Percentiles rank a stretch among this genome's conserved stretches.
Conservation (phyloP, 2,113 vertebrate species). For the Sander vitreus region DNA sequence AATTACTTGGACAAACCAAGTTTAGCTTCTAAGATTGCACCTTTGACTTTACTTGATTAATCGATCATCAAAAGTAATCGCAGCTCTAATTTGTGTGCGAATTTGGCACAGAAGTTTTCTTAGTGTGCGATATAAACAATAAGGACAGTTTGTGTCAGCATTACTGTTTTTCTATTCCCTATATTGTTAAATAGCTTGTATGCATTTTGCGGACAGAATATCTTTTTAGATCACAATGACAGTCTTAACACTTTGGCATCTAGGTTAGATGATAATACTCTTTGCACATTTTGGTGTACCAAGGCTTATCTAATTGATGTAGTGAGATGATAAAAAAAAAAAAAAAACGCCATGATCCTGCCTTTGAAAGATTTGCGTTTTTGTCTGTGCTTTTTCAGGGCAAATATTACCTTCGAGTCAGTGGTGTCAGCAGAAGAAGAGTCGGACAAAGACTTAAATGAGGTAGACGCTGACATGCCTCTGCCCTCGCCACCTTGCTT, state of each 20-base stretch:
- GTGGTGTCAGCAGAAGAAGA: constrained; percentile 77
- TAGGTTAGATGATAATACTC: not conserved
- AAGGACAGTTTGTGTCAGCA: too few species aligned
- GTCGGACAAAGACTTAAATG: constrained; percentile 82
- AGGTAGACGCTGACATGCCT: constrained; percentile 84
- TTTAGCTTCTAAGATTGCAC: not conserved
- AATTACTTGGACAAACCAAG: not conserved
- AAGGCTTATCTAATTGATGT: not conserved
- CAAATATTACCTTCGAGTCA: constrained; percentile 79
- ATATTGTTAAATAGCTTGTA: not conserved
- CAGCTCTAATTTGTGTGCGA: too few species aligned
- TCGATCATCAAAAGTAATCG: too few species aligned
- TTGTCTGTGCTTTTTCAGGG: not conserved
- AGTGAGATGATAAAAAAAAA: not conserved
- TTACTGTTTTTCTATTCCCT: not conserved
- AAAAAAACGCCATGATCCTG: not conserved
- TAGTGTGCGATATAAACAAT: not conserved
- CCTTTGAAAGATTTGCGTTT: not conserved
- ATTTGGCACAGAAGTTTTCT: not conserved
- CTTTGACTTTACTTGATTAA: not conserved
- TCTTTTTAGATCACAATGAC: not conserved
- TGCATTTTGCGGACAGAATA: not conserved
- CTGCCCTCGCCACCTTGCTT: constrained; percentile 78
- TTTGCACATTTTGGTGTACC: not conserved
- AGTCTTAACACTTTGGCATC: not conserved